Base-by-base conservation (phyloP, 2,888 invertebrate genomes). In the Troglohyphantes excavatus region DNA sequence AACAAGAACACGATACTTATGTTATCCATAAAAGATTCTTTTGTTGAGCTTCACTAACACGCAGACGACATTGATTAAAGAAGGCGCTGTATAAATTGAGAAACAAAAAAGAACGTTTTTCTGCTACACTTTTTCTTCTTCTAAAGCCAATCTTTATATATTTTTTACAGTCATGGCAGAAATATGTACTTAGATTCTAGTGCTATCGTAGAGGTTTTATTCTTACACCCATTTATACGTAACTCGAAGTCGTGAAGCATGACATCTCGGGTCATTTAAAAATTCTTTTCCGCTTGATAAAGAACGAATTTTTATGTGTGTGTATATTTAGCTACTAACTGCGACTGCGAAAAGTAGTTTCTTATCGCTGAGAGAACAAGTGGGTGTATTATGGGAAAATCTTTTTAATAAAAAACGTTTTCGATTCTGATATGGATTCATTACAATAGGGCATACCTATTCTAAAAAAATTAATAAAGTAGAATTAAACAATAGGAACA, bases 241-340 rank as follows among this genome's bases (percentile, higher is more conserved):
- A 65, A 78, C 39, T 63, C n/a, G 78, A 78, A 29, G 65, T 65
- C 65, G 21, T 65, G 78, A 63, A 78, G 70, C 82, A 61, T 82
- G 61, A 61, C 70, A 61, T 33, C 33, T 82, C 27, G 19, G 43
- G 82, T 23, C 82, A 70, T 70, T 59, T 59, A 70, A 33, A 82
- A 70, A 82, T 82, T 82, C 82, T 82, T 82, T 70, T 70, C 19
- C 72, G 82, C 59, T 82, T 82, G 70, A 59, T 33, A 21, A 70
- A 70, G 9, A 61, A 13, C 26, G 39, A 9, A 29, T 23, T 39
- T 75, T 61, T 63, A 61, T 78, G 61, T 59, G 29, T 61, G 13
- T 43, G 23, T 46, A 23, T 26, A 72, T 46, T 43, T 72, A 46
- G 72, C 26, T 46, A 72, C 46, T 39, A 70, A 43, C 39, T 43